These are phyloP conservation scores for Pentamera pediparva DNA, from an alignment of 53 echinoderm and acorn worm genomes.

Conservation along the genomic window DNA sequence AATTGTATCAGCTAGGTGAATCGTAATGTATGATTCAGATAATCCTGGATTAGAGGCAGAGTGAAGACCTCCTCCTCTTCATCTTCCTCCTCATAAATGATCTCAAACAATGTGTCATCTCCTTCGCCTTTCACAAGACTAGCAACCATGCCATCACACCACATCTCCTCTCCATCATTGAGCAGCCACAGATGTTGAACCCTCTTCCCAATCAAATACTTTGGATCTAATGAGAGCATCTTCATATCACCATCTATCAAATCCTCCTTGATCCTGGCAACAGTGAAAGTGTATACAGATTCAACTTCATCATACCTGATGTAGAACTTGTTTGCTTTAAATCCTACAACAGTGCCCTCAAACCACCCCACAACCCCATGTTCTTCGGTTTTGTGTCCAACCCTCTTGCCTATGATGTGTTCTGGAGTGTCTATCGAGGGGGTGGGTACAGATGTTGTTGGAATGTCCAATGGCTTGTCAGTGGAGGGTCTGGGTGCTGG, in stretches of 20 bases:
- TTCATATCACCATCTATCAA: neutral
- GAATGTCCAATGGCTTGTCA: neutral
- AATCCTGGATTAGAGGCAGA: neutral
- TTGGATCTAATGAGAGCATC: neutral
- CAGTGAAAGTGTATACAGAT: neutral
- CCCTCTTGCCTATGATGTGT: slow-evolving; percentile 3
- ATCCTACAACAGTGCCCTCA: neutral
- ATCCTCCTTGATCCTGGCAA: neutral
- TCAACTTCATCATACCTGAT: neutral
- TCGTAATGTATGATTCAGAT: neutral
- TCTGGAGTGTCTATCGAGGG: neutral
- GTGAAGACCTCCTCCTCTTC: neutral
- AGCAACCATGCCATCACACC: slow-evolving; percentile 7
- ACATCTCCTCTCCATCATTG: slow-evolving; percentile 4
- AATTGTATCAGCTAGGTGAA: neutral
- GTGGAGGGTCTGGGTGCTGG: neutral
- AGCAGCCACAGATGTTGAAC: slow-evolving; percentile 11
- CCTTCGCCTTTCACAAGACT: neutral
- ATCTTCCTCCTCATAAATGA: neutral
- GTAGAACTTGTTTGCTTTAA: neutral
- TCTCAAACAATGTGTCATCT: neutral
- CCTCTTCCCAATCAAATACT: neutral
- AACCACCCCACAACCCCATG: neutral
- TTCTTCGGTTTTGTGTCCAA: slow-evolving; percentile 5
- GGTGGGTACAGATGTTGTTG: too few species aligned